These are phyloP conservation scores for Eupeodes latifasciatus DNA, from an alignment of 2,888 invertebrate species.

Conservation along the genomic window DNA sequence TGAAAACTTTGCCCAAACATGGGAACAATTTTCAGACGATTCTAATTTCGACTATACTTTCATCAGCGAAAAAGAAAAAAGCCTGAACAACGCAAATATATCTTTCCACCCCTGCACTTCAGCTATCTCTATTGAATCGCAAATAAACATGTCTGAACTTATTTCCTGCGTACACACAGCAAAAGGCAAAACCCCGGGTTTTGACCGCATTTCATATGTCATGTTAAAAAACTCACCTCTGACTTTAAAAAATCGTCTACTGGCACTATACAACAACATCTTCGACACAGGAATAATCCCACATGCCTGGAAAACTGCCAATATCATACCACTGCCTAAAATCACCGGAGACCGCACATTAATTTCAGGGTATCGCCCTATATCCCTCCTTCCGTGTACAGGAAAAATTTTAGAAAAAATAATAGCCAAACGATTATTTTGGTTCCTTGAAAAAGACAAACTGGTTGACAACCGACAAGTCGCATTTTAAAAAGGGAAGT, in stretches of 20 bases:
- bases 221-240: slow-evolving; percentile 29
- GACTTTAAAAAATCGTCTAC: background rate
- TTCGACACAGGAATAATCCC: slow-evolving; percentile 32
- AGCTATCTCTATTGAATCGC: no score
- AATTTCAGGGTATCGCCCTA: slow-evolving; percentile 40
- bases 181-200: slow-evolving; percentile 31
- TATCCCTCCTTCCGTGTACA: slow-evolving; percentile 48
- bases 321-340: slow-evolving; percentile 30
- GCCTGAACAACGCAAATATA: background rate
- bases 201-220: slow-evolving; percentile 12
- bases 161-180: background rate
- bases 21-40: slow-evolving; percentile 13
- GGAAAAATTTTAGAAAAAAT: slow-evolving; percentile 47
- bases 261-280: slow-evolving; percentile 18
- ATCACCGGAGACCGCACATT: background rate
- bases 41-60: slow-evolving; percentile 5
- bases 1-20: slow-evolving; percentile 27
- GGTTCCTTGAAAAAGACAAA: slow-evolving; percentile 27
- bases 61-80: slow-evolving; percentile 28
- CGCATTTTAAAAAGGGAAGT: slow-evolving; percentile 4
- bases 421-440: slow-evolving; percentile 34
- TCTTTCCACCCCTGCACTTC: background rate
- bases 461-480: slow-evolving; percentile 34
- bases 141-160: no score
- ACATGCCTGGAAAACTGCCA: slow-evolving; percentile 32